Evolutionary conservation across 2,113 vertebrate species (phyloP), one percentile per base, ranked within the genome.

Genomic region (Podarcis cretensis): DNA sequence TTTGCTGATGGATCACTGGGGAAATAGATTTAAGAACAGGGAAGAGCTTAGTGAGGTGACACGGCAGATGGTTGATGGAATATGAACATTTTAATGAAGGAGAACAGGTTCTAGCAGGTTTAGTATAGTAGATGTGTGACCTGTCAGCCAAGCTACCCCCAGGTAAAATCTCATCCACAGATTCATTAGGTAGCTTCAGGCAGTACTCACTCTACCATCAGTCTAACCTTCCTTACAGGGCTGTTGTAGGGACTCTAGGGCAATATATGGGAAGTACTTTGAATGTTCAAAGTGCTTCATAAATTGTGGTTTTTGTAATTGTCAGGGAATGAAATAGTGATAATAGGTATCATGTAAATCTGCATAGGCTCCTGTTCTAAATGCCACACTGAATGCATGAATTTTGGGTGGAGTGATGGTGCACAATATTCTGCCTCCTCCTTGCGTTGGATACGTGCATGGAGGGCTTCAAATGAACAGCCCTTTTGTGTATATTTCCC

Each of bases 1-100:
- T 74, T 74, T 82, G 54, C 35, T 82, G 68, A 82, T 87, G 86
- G 78, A 82, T 82, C 68, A 14, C 37, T n/a, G 69, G 35, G 68
- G 69, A 75, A 74, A 82, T 75, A 27, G 54, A 48, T 82, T 74
- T 81, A 74, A 82, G 48, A 82, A n/a, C 69, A 75, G 10, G 18
- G 23, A 65, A 82, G 35, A 37, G 5, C n/a, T 37, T 63, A 35
- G 12, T 37, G 20, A 65, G 69, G 37, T 82, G 57, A 82, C n/a
- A 14, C 57, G 71, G 68, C 43, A 73, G 69, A 32, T 59, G 59
- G 54, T 43, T 81, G 57, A 25, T 71, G 18, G 54, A 59, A 82
- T 32, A 65, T 23, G 54, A 23, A 88, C 43, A 23, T 82, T 13
- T 37, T 87, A 74, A 65, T 88, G 75, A 82, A 82, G 35, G 20